These are phyloP conservation scores for Heteronetta atricapilla DNA, from an alignment of 2,113 vertebrate genomes.

Conservation along the genomic window DNA sequence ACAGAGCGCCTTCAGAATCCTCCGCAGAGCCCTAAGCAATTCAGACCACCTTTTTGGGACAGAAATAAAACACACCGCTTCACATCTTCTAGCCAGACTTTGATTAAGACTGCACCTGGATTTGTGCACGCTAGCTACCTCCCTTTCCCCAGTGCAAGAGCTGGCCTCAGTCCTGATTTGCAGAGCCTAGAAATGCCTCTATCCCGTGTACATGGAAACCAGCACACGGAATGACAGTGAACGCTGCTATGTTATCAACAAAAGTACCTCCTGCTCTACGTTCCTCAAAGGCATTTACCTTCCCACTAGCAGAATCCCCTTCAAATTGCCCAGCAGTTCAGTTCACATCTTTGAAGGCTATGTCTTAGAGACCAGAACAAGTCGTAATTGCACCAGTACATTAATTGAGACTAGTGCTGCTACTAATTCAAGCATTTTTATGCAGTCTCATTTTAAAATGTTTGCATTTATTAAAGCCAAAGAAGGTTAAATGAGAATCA, in stretches of 20 bases:
- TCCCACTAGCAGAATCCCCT: background rate
- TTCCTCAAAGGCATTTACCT: background rate
- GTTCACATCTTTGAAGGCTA: background rate
- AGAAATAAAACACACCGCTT: background rate
- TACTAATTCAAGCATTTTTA: background rate
- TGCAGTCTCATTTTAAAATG: background rate
- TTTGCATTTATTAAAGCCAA: background rate
- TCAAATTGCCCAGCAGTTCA: fast-evolving
- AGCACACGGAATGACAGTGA: fast-evolving
- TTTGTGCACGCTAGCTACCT: background rate
- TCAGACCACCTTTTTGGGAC: background rate
- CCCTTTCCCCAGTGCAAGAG: background rate
- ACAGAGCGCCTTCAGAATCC: background rate
- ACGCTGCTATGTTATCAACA: fast-evolving
- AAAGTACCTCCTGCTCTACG: background rate
- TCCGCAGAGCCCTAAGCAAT: background rate
- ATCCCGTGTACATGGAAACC: background rate
- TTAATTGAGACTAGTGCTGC: background rate
- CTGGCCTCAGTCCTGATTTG: background rate
- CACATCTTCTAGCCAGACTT: background rate
- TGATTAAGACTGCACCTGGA: fast-evolving
- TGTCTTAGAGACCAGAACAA: background rate
- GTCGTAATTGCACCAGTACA: background rate
- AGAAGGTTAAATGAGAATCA: background rate
- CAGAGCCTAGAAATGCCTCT: background rate